Conservation (phyloP, 2,113 vertebrate genomes). For the Oreochromis tanganicae region DNA sequence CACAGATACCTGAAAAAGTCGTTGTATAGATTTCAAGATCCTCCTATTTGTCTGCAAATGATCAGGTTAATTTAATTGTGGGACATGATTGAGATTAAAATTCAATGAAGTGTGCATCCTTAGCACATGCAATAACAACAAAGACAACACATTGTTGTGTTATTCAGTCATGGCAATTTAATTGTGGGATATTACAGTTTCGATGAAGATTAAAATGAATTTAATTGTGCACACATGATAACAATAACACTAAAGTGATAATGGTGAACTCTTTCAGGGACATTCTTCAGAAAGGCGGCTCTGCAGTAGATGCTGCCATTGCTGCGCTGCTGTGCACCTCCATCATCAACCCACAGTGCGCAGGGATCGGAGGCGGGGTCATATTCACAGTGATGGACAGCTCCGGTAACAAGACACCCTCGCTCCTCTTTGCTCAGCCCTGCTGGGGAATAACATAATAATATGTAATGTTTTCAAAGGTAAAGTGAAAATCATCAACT, state of each 20-base stretch:
- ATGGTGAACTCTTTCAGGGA: fast-evolving
- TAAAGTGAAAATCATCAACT: constrained; percentile 79
- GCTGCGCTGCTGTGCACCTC: constrained; percentile 86
- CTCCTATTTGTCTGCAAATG: background rate
- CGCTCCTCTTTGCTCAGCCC: background rate
- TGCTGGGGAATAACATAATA: no score
- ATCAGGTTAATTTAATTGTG: background rate
- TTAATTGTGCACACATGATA: no score
- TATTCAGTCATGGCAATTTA: background rate
- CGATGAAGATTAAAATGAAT: no score
- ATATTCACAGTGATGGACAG: constrained; percentile 86
- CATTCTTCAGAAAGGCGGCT: fast-evolving
- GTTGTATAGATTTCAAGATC: background rate
- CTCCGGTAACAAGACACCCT: constrained; percentile 68
- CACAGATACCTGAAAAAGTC: background rate
- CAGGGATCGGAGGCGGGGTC: constrained; percentile 85
- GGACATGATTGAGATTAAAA: background rate
- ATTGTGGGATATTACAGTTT: no score
- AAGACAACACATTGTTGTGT: background rate
- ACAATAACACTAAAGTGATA: no score
- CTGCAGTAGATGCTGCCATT: constrained; percentile 61
- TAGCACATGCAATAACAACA: background rate
- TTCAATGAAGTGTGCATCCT: fast-evolving
- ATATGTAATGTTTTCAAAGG: constrained; percentile 59
- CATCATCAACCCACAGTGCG: constrained; percentile 85